These are phyloP conservation scores for Sporophila hypoxantha DNA, from an alignment of 2,113 vertebrate species.

Conservation along the genomic window DNA sequence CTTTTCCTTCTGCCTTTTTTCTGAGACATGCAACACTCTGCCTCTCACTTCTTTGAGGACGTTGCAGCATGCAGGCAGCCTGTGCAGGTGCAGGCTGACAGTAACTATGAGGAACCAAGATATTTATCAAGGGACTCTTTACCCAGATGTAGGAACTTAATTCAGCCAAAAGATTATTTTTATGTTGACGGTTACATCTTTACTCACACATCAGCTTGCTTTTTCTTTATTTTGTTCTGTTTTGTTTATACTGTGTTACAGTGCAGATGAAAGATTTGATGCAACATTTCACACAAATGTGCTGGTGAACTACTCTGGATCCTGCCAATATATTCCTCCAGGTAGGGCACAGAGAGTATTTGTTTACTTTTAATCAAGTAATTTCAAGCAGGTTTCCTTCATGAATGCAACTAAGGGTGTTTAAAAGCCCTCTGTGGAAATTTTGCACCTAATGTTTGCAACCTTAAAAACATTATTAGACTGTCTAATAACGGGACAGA, in stretches of 20 bases:
- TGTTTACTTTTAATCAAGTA: background rate
- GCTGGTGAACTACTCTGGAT: constrained; percentile 81
- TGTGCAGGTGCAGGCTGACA: background rate
- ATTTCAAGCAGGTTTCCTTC: background rate
- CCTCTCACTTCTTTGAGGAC: background rate
- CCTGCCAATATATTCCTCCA: constrained; percentile 88
- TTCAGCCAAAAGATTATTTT: background rate
- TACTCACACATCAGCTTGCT: background rate
- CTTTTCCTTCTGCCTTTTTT: background rate
- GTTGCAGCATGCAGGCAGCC: background rate
- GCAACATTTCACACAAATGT: constrained; percentile 90
- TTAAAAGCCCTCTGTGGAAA: background rate
- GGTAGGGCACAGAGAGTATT: constrained; percentile 62
- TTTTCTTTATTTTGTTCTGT: background rate
- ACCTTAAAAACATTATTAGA: background rate
- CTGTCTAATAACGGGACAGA: background rate
- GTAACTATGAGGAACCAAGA: background rate
- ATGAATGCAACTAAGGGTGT: background rate
- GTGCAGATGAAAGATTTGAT: constrained; percentile 88
- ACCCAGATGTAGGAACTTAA: background rate
- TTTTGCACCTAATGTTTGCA: background rate
- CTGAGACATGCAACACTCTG: background rate
- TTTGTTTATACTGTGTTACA: constrained; percentile 47
- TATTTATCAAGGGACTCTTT: background rate
- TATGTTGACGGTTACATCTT: background rate